These are phyloP conservation scores for Bombylius major DNA, from an alignment of 2,888 invertebrate species.

Conservation along the genomic window DNA sequence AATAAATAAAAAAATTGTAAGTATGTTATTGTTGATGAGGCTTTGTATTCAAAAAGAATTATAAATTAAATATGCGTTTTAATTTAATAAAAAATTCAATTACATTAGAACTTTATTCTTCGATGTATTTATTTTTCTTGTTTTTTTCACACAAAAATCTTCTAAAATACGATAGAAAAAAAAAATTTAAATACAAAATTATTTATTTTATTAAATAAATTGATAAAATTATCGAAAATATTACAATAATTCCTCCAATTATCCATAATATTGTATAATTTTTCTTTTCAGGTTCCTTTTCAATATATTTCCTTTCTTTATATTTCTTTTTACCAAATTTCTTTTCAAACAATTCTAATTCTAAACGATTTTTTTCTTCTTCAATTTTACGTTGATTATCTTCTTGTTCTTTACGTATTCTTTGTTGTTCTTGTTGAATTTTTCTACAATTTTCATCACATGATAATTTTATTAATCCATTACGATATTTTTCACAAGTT, in stretches of 20 bases:
- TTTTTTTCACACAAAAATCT: no score
- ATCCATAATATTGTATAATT: conserved; percentile 21
- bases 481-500: conserved; percentile 47
- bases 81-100: no score
- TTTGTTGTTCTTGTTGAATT: conserved; percentile 43
- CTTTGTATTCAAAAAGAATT: no score
- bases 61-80: no score
- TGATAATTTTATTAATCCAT: conserved; percentile 30
- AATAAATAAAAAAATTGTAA: neutral
- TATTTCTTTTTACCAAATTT: conserved; percentile 57
- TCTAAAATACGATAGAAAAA: no score
- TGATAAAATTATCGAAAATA: conserved; percentile 19
- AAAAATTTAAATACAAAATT: no score
- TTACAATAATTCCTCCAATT: conserved; percentile 15
- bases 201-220: neutral
- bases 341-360: conserved; percentile 64
- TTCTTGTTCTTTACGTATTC: conserved; percentile 40
- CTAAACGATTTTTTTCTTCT: conserved; percentile 54
- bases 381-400: conserved; percentile 43
- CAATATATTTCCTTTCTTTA: conserved; percentile 35
- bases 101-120: no score
- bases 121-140: no score
- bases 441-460: conserved; percentile 54
- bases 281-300: conserved; percentile 14
- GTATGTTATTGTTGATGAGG: no score